Conservation (phyloP, 2,113 vertebrate genomes). For the Porphyrio hochstetteri region DNA sequence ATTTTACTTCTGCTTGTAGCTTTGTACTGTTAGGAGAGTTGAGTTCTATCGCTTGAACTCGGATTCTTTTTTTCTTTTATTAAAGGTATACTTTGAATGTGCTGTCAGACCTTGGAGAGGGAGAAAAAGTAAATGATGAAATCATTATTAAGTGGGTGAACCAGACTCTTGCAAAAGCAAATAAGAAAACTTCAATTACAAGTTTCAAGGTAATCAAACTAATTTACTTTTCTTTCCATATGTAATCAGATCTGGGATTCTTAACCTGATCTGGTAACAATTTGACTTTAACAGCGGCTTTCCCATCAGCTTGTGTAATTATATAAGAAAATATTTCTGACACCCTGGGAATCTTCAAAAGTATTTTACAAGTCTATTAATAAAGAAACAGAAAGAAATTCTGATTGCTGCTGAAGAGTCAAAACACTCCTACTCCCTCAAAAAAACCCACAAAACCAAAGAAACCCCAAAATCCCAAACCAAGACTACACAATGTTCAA, state of each 20-base stretch:
- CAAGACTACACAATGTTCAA: neutral
- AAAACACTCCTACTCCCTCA: neutral
- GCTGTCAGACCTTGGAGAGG: slow-evolving; percentile 90
- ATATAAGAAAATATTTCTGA: neutral
- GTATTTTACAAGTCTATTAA: neutral
- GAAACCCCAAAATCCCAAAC: too few relatives aligned
- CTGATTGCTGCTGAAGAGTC: neutral
- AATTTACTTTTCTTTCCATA: neutral
- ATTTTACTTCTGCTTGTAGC: neutral
- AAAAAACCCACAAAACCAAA: too few relatives aligned
- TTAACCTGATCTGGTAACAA: neutral
- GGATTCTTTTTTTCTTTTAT: slow-evolving; percentile 14
- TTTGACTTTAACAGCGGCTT: neutral
- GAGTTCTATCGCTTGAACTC: neutral
- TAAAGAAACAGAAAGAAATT: slow-evolving; percentile 4
- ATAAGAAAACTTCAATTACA: slow-evolving; percentile 85
- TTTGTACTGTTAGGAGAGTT: neutral
- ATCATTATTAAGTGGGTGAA: slow-evolving; percentile 96
- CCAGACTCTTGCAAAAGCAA: slow-evolving; percentile 81
- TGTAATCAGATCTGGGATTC: neutral
- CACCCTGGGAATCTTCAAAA: neutral
- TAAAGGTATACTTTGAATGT: slow-evolving; percentile 92
- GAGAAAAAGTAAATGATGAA: slow-evolving; percentile 90
- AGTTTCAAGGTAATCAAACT: slow-evolving; percentile 89
- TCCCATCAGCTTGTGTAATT: neutral